Percentiles rank a stretch among this genome's conserved stretches.
Evolutionary conservation across 2,113 vertebrate genomes (phyloP).

Genomic region (Pungitius pungitius): DNA sequence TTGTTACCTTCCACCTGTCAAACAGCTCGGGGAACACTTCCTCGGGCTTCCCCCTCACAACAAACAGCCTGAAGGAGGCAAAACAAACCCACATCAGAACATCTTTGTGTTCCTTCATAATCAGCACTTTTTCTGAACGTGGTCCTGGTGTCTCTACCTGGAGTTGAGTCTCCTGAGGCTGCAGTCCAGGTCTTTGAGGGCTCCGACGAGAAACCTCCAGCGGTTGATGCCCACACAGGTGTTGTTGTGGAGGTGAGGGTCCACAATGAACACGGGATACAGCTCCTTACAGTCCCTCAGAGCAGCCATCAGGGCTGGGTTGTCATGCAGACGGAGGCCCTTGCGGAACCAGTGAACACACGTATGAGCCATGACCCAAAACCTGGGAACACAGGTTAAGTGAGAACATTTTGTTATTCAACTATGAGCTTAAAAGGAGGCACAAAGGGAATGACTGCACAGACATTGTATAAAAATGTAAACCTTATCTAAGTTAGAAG

Average conservation of each 20-base stretch:
- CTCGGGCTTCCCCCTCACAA: slow-evolving; percentile 71
- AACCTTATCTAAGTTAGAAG: not conserved
- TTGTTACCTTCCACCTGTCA: slow-evolving; percentile 68
- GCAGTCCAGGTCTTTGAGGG: slow-evolving; percentile 75
- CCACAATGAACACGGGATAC: slow-evolving; percentile 78
- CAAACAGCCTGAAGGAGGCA: slow-evolving; percentile 70
- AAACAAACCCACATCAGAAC: not conserved
- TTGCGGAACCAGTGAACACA: slow-evolving; percentile 83
- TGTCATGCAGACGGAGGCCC: slow-evolving; percentile 80
- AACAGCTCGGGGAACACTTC: slow-evolving; percentile 79
- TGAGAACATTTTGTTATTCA: not conserved
- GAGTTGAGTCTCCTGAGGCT: slow-evolving; percentile 77
- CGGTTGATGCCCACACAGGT: slow-evolving; percentile 59
- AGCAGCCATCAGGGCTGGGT: slow-evolving; percentile 72
- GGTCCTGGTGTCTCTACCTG: slow-evolving; percentile 53
- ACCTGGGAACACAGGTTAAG: not conserved
- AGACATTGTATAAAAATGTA: not conserved
- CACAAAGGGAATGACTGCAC: not conserved
- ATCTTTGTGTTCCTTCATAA: not conserved
- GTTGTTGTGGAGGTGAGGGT: slow-evolving; percentile 69
- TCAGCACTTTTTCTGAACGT: not conserved
- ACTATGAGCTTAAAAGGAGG: not conserved
- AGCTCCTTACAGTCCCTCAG: slow-evolving; percentile 69
- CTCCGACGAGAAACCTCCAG: slow-evolving; percentile 72
- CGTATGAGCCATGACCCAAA: slow-evolving; percentile 62